Base-by-base conservation (phyloP, 2,797 vertebrate species). In the Dicrostonyx torquatus region DNA sequence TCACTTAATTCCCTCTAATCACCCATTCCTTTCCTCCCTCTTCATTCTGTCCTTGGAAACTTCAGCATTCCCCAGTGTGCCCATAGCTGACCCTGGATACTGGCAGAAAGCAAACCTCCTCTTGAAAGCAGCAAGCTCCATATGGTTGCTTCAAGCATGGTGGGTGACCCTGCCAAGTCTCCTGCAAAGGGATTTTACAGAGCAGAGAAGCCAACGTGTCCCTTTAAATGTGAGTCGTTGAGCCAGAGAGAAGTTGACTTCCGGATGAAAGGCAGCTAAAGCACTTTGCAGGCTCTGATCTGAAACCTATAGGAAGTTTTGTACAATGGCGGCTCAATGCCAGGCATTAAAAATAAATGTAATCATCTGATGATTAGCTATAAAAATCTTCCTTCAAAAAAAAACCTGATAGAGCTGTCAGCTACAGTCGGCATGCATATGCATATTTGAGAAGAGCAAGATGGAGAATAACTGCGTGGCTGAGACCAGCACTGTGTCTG, bases 341-440 rank as follows among this genome's bases (percentile, higher is more conserved):
- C 94, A 62, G 94, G 73, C 96, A 97, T 97, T 96, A 89, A 97
- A 97, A 97, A 97, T 97, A 97, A 97, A 97, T 97, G 95, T 85
- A 96, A 93, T 94, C 97, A 97, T 96, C 96, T 95, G 84, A 88
- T 95, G 97, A 95, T 94, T 97, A 95, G 89, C 93, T 94, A 89
- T 97, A 94, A 95, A 98, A 98, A 89, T 66, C 70, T 97, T 97
- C 96, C 93, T 92, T 97, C 93, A 97, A 97, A 97, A 91, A 66
- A 96, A 94, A 91, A 20, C n/a, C n/a, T 50, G 72, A 94, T 94
- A 93, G 96, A 96, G 78, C 77, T 98, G 97, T 97, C 96, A 96
- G 72, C 80, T 60, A 79, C 90, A 90, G 95, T 88, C 62, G 88
- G 78, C 79, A 93, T 95, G 86, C 97, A 97, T 95, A 92, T 53